These are phyloP conservation scores for Drosophila testacea DNA, from an alignment of 2,888 invertebrate species.

Conservation along the genomic window DNA sequence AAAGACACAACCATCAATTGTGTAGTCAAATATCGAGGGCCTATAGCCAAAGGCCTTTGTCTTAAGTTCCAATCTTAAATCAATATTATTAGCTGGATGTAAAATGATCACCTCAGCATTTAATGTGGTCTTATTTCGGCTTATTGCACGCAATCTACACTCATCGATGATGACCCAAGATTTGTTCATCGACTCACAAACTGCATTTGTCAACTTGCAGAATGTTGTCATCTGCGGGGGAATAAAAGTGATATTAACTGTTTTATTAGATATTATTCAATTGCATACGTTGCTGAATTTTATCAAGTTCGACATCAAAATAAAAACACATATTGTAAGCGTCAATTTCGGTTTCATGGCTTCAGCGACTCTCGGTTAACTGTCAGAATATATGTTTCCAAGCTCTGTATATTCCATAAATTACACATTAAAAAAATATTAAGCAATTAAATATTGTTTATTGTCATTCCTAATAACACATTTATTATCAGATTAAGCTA, in stretches of 20 bases:
- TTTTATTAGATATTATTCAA: background rate
- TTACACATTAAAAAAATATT: background rate
- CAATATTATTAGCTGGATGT: background rate
- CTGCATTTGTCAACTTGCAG: constrained; percentile 43
- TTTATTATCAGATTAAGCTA: background rate
- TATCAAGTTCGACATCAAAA: background rate
- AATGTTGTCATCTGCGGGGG: constrained; percentile 5
- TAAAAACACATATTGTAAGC: background rate
- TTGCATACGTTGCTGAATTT: constrained; percentile 5
- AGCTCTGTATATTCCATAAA: background rate
- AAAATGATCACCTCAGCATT: background rate
- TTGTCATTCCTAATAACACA: background rate
- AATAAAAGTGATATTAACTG: background rate
- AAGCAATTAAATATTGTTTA: background rate
- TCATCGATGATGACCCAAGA: constrained; percentile 19
- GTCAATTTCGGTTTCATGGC: constrained; percentile 7
- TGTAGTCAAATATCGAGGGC: constrained; percentile 31
- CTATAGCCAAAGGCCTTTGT: constrained; percentile 40
- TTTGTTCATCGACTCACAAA: constrained; percentile 33
- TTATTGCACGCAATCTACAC: constrained; percentile 38
- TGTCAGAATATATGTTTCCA: background rate
- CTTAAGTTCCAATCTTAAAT: constrained; percentile 1
- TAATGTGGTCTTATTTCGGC: constrained; percentile 22
- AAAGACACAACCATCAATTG: constrained; percentile 26
- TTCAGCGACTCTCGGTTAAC: background rate